phyloP scores from a whole-genome alignment of 2,113 vertebrate genomes.

The Hyla sarda region DNA sequence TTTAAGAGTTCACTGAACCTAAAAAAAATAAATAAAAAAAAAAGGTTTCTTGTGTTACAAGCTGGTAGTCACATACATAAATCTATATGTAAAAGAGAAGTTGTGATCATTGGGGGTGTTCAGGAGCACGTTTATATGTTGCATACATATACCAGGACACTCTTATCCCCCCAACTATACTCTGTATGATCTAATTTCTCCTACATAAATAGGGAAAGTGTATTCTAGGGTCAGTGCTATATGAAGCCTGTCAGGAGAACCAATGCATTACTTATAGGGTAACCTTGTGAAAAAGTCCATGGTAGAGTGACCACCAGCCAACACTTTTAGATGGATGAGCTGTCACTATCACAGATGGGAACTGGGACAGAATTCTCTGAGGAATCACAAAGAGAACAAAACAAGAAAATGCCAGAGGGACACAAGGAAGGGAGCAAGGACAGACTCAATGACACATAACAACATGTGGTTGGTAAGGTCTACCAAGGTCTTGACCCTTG shows the following conservation, averaged over 20 bases:
- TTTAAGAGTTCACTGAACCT: not conserved
- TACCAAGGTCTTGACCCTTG: not conserved
- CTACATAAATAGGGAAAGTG: not conserved
- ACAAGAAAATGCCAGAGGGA: not conserved
- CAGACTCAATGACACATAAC: not conserved
- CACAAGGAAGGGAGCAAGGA: not conserved
- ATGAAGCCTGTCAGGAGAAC: not conserved
- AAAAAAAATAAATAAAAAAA: not conserved
- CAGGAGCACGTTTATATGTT: not conserved
- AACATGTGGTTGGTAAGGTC: not conserved
- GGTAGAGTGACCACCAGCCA: not conserved
- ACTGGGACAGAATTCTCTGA: not conserved
- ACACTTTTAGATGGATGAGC: not conserved
- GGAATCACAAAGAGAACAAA: not conserved
- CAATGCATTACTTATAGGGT: not conserved
- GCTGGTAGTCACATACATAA: not conserved
- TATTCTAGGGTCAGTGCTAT: not conserved
- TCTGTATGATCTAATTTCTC: not conserved
- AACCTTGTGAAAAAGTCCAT: not conserved
- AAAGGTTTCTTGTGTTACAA: not conserved
- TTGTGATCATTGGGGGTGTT: not conserved
- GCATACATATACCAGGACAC: not conserved
- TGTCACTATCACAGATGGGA: not conserved
- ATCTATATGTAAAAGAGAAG: not conserved
- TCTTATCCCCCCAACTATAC: not conserved